Evolutionary conservation across 2,113 vertebrate genomes (phyloP), one percentile per base, ranked within the genome.

Genomic region (Vimba vimba): DNA sequence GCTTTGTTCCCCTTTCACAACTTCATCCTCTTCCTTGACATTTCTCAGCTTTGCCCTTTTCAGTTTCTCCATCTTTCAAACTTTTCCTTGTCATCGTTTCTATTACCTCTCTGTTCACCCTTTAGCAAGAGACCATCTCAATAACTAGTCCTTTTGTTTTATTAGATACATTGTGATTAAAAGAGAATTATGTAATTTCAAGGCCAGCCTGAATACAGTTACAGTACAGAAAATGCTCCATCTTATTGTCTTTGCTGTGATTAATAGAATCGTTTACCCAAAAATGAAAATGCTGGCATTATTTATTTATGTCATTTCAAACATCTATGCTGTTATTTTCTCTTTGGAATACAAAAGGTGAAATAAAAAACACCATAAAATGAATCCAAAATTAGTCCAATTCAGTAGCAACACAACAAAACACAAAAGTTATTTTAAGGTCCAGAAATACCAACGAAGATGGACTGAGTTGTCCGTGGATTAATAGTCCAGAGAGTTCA

Each of bases 1-100:
- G 10, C 55, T 64, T 50, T 73, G 52, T 25, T 45, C 52, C 19
- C 19, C 13, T 80, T 80, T 74, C 39, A 52, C 47, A 77, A 11
- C 33, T 36, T 55, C n/a, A 83, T 71, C 81, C 30, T 52, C 62
- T 79, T 83, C 52, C 36, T 43, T 57, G 52, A 75, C 69, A 69
- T 75, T 84, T 75, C 36, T 50, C 68, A 45, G 69, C 12, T 36
- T 52, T 85, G 39, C 30, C 47, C 75, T 78, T 77, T 78, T 78
- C 73, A 23, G 13, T 36, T 77, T 45, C 2, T 85, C 19, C 1
- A 36, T 77, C 55, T 55, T 30, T 78, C 27, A 66, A 47, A n/a
- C 19, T 19, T 78, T 50, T 55, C 25, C 30, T 69, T 43, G 6
- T 3, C 50, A 50, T 68, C 45, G 1, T 77, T 78, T 47, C 83